These are phyloP conservation scores for Nematostella vectensis DNA, from an alignment of 92 coral and sea anemone species.

Conservation along the genomic window DNA sequence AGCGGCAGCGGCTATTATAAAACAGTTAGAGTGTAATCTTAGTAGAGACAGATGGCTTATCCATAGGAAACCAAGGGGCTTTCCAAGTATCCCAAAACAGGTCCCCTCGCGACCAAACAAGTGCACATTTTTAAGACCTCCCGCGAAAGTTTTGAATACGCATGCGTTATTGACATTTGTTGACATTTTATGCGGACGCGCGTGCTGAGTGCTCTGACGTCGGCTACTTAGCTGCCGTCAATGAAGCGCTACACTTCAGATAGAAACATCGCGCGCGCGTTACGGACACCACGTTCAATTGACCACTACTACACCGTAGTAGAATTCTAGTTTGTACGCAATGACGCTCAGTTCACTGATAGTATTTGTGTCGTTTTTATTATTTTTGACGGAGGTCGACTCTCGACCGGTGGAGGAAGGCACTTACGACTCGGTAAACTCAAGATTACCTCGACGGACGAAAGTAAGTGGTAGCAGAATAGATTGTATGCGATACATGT, in stretches of 20 bases:
- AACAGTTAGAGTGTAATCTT: no score
- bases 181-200: no score
- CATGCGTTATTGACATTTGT: no score
- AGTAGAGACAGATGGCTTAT: no score
- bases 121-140: no score
- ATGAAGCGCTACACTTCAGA: neutral
- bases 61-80: no score
- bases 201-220: neutral
- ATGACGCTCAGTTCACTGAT: neutral
- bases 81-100: no score
- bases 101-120: no score
- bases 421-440: neutral
- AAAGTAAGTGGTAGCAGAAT: no score
- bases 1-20: no score
- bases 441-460: neutral
- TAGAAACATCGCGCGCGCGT: constrained; percentile 1
- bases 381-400: constrained; percentile 1
- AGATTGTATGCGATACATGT: no score
- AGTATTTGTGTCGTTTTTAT: neutral
- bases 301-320: constrained; percentile 8
- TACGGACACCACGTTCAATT: neutral
- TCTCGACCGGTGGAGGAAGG: neutral
- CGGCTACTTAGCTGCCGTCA: neutral
- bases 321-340: neutral
- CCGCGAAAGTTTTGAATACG: no score